phyloP scores from a whole-genome alignment of 2,797 vertebrate genomes.

The Rhynchonycteris naso region DNA sequence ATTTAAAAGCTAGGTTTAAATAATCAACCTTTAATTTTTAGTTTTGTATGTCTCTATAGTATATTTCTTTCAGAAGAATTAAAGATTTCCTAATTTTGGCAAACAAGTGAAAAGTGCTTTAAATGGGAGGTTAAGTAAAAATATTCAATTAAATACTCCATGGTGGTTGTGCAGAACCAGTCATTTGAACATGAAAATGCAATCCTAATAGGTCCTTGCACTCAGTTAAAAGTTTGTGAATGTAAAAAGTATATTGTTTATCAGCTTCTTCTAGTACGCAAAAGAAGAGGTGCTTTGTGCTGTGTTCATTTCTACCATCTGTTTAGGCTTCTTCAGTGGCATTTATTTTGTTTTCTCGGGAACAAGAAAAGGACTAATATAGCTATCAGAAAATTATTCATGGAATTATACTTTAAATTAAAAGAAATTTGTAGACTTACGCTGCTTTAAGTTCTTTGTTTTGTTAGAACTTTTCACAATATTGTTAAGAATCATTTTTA shows the following conservation, averaged over 20 bases:
- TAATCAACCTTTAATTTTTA: conserved; percentile 71
- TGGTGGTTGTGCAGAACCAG: background rate
- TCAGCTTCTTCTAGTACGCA: background rate
- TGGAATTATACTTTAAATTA: background rate
- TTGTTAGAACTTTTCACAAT: conserved; percentile 33
- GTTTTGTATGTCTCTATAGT: conserved; percentile 23
- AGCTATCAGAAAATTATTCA: conserved; percentile 44
- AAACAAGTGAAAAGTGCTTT: conserved; percentile 19
- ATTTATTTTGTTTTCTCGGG: conserved; percentile 55
- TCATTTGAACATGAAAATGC: background rate
- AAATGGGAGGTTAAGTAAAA: conserved; percentile 40
- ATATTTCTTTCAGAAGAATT: conserved; percentile 38
- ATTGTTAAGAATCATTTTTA: conserved; percentile 47
- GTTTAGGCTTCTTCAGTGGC: background rate
- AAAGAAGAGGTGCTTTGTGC: background rate
- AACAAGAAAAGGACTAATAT: background rate
- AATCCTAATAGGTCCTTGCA: background rate
- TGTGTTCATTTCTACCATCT: background rate
- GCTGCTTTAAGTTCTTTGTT: conserved; percentile 20
- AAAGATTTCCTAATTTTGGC: conserved; percentile 38
- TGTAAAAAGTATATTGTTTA: background rate
- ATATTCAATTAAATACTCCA: conserved; percentile 50
- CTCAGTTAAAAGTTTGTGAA: conserved; percentile 24
- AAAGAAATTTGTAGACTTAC: background rate
- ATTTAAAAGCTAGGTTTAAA: conserved; percentile 86